Base-by-base conservation (phyloP, 2,888 invertebrate genomes). In the Synanthedon tipuliformis region DNA sequence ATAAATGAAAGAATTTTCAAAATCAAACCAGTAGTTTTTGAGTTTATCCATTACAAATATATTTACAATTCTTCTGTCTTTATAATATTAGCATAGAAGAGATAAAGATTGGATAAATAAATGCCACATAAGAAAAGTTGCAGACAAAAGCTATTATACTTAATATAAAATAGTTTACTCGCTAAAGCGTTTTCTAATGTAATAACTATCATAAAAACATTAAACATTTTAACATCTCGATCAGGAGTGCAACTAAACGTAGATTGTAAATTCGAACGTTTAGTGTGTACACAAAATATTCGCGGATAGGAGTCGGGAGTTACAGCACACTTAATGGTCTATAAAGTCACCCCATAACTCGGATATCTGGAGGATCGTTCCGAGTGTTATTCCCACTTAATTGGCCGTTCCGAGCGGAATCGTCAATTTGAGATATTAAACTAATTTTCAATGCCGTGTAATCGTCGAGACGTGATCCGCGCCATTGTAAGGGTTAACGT, bases 381-480 rank as follows among this genome's bases (percentile, higher is more conserved):
- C 74, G 69, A 77, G 79, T 84, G 84, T 86, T 85, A 86, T 81
- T 77, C 84, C 74, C 77, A 77, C 81, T 81, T 86, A 84, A 86
- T 85, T 85, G 85, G 76, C 73, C 78, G 78, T 83, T 84, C 84
- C 83, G 82, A 67, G 71, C 80, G 81, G 83, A 85, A 84, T 84
- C 81, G 82, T 80, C 86, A 83, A 86, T 87, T 86, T 76, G 73
- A 81, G 86, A 84, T 87, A 86, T 86, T 86, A 86, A 83, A 86
- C 85, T 87, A 87, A 87, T 87, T 85, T 85, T 83, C 84, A 82
- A 85, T 85, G 86, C 73, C 65, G 71, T 71, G 78, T 83, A 82
- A 85, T 84, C 80, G 81, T 61, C 69, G 69, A 75, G 77, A 82
- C 81, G 81, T 79, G 82, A 69, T 52, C 40, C 50, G 27, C 49